phyloP scores from a whole-genome alignment of 2,113 vertebrate genomes.

The Trematocara marginatum region DNA sequence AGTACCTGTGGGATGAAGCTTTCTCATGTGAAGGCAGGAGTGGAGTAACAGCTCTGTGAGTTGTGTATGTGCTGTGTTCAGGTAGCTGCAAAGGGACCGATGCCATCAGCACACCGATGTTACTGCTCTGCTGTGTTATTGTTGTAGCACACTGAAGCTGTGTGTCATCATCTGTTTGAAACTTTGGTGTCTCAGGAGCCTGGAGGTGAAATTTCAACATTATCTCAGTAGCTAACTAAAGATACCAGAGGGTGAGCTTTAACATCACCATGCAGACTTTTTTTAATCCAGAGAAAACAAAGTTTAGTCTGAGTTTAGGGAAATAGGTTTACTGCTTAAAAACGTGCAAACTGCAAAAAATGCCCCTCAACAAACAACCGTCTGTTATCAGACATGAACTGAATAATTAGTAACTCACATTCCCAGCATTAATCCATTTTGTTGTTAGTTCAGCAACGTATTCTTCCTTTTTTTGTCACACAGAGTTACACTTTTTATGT shows the following conservation, averaged over 20 bases:
- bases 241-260: neutral
- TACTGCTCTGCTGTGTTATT: neutral
- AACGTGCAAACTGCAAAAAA: neutral
- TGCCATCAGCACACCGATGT: neutral
- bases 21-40: slow-evolving; percentile 11
- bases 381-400: neutral
- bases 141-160: neutral
- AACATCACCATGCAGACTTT: neutral
- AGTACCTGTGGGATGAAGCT: neutral
- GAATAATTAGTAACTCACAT: neutral
- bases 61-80: slow-evolving; percentile 9
- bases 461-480: neutral
- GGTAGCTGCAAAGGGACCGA: slow-evolving; percentile 31
- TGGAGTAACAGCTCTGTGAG: slow-evolving; percentile 63
- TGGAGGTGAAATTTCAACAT: slow-evolving; percentile 59
- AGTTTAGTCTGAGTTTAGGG: neutral
- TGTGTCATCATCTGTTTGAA: neutral
- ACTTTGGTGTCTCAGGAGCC: slow-evolving; percentile 38
- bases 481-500: neutral
- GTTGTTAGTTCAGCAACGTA: slow-evolving; percentile 32
- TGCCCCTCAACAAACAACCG: neutral
- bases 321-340: neutral
- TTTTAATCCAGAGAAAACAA: neutral
- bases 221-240: neutral
- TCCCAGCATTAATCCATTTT: neutral